Evolutionary conservation across 2,113 vertebrate genomes (phyloP).

Genomic region (Microtus montanus): DNA sequence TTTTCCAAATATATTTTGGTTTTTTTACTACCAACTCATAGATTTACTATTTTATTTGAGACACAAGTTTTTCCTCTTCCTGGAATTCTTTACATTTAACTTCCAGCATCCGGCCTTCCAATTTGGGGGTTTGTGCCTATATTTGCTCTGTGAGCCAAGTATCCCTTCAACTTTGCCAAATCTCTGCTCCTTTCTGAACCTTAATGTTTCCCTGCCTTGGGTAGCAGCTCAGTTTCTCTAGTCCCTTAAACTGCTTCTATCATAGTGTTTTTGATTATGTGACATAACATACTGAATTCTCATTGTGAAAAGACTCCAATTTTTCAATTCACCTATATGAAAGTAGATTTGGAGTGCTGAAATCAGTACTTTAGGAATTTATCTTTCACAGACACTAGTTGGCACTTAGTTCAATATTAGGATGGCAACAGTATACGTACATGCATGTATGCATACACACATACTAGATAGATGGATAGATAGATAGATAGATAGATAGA

Average conservation of each 20-base stretch:
- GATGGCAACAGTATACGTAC: not conserved
- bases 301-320: not conserved
- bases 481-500: too few relatives aligned
- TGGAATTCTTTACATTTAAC: not conserved
- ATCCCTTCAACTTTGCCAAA: not conserved
- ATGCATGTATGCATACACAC: not conserved
- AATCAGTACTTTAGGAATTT: not conserved
- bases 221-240: not conserved
- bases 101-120: not conserved
- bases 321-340: not conserved
- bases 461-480: too few relatives aligned
- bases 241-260: not conserved
- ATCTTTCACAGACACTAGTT: not conserved
- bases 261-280: not conserved
- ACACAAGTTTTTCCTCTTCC: not conserved
- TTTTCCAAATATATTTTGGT: not conserved
- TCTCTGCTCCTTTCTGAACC: not conserved
- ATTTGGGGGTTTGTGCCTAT: not conserved
- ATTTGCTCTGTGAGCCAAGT: not conserved
- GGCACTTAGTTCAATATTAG: not conserved
- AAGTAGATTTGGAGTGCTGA: not conserved
- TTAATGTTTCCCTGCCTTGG: not conserved
- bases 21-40: not conserved
- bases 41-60: not conserved
- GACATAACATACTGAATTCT: not conserved